These are phyloP conservation scores for Delphinapterus leucas DNA, from an alignment of 2,113 vertebrate species.

Conservation along the genomic window DNA sequence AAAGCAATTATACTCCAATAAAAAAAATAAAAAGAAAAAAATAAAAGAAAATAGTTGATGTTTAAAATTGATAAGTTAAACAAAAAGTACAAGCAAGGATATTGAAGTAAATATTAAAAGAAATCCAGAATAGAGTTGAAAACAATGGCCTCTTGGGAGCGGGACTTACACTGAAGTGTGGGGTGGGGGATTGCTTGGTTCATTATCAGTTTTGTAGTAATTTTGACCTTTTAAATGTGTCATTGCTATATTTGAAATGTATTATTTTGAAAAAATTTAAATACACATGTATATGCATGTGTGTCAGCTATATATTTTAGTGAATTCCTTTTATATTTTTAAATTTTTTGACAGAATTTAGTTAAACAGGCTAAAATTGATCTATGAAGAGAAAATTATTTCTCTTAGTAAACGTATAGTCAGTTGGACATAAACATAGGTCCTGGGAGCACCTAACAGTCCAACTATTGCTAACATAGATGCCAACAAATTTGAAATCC, in stretches of 20 bases:
- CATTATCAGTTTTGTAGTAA: neutral
- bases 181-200: neutral
- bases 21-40: too few relatives aligned
- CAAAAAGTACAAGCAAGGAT: neutral
- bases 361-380: neutral
- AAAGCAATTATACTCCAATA: too few relatives aligned
- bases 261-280: neutral
- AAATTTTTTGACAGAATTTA: neutral
- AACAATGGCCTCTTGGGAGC: neutral
- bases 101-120: neutral
- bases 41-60: neutral
- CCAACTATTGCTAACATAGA: neutral
- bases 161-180: neutral
- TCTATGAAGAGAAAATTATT: neutral
- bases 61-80: neutral
- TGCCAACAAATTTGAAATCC: neutral
- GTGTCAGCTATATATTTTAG: neutral
- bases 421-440: neutral
- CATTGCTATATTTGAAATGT: neutral
- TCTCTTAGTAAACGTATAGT: neutral
- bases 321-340: neutral
- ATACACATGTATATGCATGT: neutral
- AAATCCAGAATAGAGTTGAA: neutral
- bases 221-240: neutral
- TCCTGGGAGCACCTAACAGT: neutral